Base-by-base conservation (phyloP, 1,140 invertebrate species). In the Drosophila rhopaloa region DNA sequence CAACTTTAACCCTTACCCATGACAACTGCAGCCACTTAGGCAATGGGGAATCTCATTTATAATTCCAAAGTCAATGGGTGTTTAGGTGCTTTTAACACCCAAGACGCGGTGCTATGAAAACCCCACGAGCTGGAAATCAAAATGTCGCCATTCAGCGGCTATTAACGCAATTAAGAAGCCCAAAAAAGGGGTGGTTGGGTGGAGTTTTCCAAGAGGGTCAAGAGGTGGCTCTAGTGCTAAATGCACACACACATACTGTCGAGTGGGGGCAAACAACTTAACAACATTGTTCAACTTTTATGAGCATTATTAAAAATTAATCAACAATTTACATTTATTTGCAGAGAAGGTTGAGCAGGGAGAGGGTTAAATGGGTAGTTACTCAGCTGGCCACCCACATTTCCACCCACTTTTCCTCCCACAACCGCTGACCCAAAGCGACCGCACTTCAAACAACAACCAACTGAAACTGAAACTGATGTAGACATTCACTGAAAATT, bases 401-500 rank as follows among this genome's bases (percentile, higher is more conserved):
- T n/a, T 56, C 41, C 8, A 16, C n/a, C 27, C 48, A 54, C 46
- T 19, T 24, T 38, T 40, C 11, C 38, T 35, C 24, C 40, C 54
- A 55, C 60, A 63, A 43, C 19, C 29, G 53, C 41, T 65, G 46
- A 51, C 48, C 48, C 54, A 72, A 58, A 68, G 58, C 66, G 58
- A 73, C 77, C 73, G 81, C 77, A 85, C 77, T 84, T 84, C 61
- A 80, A 80, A 75, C 51, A 50, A 51, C 53, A 75, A 75, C 53
- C 54, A 81, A 73, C 60, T 72, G 81, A 79, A 79, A 63, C 62
- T 77, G 70, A 88, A 86, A 83, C 80, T 88, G 85, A 88, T 88
- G 84, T 89, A 89, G 84, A 88, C 84, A 88, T 88, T 88, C 78
- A 89, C 84, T 88, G 84, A 75, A 88, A 88, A 88, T 88, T 88